Evolutionary conservation across 2,888 invertebrate species (phyloP).

Genomic region (Amphimallon solstitiale): DNA sequence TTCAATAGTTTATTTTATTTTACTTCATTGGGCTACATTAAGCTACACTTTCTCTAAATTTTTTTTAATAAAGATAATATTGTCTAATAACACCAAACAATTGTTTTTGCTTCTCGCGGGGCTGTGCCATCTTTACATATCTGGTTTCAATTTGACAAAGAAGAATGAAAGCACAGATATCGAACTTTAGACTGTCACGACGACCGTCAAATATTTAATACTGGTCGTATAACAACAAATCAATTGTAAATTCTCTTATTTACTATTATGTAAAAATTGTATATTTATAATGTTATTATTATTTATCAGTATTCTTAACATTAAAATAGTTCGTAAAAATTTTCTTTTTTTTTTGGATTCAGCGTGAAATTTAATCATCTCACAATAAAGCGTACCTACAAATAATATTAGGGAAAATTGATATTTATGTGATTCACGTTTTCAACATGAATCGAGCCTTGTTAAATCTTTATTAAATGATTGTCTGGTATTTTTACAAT

Average conservation of each 20-base stretch:
- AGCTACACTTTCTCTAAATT: constrained; percentile 35
- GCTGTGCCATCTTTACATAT: background rate
- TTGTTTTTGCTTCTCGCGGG: constrained; percentile 13
- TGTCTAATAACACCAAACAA: constrained; percentile 44
- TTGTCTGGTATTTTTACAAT: constrained; percentile 18
- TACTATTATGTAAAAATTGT: constrained; percentile 24
- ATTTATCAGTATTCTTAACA: constrained; percentile 33
- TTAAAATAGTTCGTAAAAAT: constrained; percentile 10
- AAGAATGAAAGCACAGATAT: constrained; percentile 8
- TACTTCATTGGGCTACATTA: constrained; percentile 33
- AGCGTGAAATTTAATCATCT: constrained; percentile 3
- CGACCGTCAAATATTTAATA: background rate
- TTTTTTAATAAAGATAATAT: constrained; percentile 37
- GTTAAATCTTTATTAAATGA: constrained; percentile 11
- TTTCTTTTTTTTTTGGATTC: background rate
- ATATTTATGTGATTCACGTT: background rate
- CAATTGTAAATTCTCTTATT: constrained; percentile 16
- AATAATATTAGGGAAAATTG: no score
- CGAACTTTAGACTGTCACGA: background rate
- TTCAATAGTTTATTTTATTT: constrained; percentile 20
- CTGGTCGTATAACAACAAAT: background rate
- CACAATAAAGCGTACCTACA: no score
- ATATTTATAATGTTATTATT: constrained; percentile 9
- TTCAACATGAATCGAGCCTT: background rate
- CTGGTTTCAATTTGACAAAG: constrained; percentile 4